Evolutionary conservation across 2,888 invertebrate species (phyloP).

Genomic region (Alviniconcha strummeri): DNA sequence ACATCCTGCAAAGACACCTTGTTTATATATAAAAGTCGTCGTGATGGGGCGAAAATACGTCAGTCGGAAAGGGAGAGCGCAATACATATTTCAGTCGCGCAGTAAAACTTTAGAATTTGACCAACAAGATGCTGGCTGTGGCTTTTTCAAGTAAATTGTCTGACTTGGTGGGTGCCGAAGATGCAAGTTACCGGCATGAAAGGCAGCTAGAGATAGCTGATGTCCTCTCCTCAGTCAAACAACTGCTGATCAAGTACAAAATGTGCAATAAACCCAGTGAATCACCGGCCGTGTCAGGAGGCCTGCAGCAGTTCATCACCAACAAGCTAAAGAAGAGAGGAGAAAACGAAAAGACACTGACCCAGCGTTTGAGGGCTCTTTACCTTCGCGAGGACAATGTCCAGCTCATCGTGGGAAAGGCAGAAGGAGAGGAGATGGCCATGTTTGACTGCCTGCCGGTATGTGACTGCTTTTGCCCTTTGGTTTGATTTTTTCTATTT

Average conservation of each 20-base stretch:
- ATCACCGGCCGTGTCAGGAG: slow-evolving; percentile 55
- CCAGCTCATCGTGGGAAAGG: not conserved
- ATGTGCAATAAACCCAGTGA: slow-evolving; percentile 57
- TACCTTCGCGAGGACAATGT: slow-evolving; percentile 36
- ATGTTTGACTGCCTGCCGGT: slow-evolving; percentile 43
- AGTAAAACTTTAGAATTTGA: not conserved
- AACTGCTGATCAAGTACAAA: slow-evolving; percentile 57
- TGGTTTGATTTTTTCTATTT: not conserved
- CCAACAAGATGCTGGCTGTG: slow-evolving; percentile 16
- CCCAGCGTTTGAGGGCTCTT: slow-evolving; percentile 35
- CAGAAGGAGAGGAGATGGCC: slow-evolving; percentile 18
- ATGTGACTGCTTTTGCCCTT: slow-evolving; percentile 14
- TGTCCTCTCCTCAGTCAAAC: slow-evolving; percentile 47
- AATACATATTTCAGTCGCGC: not conserved
- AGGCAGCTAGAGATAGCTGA: slow-evolving; percentile 1
- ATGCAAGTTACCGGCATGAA: not conserved
- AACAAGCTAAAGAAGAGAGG: slow-evolving; percentile 45
- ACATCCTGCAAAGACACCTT: not conserved
- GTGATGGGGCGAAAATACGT: not conserved
- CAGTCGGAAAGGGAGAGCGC: not conserved
- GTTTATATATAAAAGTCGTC: not conserved
- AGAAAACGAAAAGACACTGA: slow-evolving; percentile 18
- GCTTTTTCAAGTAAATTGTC: not conserved
- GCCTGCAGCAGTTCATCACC: slow-evolving; percentile 60
- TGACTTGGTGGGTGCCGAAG: not conserved